phyloP scores from a whole-genome alignment of 2,888 invertebrate genomes.

The Nomada ruficornis region DNA sequence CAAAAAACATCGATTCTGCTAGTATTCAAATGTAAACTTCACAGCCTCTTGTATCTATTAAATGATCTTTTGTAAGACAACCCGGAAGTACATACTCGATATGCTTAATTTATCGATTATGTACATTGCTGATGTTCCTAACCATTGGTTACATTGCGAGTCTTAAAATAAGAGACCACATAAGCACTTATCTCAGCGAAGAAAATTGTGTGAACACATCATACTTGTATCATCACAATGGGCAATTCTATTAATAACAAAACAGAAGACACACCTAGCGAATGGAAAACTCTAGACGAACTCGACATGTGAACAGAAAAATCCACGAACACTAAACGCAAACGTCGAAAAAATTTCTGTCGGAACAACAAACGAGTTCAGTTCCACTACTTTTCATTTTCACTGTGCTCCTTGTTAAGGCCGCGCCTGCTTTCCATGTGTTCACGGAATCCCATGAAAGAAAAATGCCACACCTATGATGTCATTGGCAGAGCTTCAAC shows the following conservation, averaged over 20 bases:
- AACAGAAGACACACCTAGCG: background rate
- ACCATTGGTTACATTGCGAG: background rate
- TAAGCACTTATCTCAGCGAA: background rate
- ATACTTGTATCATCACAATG: background rate
- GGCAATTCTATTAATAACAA: conserved; percentile 19
- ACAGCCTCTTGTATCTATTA: background rate
- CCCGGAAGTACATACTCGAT: background rate
- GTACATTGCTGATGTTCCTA: background rate
- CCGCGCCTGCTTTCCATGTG: conserved; percentile 7
- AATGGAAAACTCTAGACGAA: background rate
- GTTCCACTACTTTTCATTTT: background rate
- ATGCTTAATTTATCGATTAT: conserved; percentile 1
- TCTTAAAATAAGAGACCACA: conserved; percentile 14
- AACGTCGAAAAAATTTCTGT: background rate
- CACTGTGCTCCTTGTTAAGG: conserved; percentile 5
- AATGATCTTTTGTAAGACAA: background rate
- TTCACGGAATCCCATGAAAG: conserved; percentile 10
- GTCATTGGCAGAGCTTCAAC: background rate
- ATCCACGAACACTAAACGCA: background rate
- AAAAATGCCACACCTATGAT: background rate
- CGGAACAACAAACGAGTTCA: conserved; percentile 10
- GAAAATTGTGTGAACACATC: conserved; percentile 5
- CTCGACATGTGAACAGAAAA: background rate
- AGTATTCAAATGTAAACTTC: background rate
- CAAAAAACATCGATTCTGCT: too few relatives aligned